Percentiles rank a stretch among this genome's conserved stretches.
These are phyloP conservation scores for Panulirus ornatus DNA, from an alignment of 1,140 invertebrate species.

Conservation along the genomic window DNA sequence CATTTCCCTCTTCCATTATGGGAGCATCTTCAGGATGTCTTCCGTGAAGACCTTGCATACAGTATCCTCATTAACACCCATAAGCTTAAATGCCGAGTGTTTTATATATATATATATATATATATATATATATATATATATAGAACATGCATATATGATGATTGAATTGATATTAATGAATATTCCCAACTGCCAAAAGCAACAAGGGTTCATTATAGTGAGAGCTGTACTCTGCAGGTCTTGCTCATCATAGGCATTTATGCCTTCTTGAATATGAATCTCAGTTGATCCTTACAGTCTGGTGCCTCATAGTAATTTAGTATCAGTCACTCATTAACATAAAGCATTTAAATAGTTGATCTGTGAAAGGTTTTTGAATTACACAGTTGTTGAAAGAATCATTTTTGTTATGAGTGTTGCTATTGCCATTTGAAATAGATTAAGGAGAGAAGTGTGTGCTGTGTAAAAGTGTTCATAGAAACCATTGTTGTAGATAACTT, in stretches of 20 bases:
- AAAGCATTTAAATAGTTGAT: constrained; percentile 53
- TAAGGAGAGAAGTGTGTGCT: constrained; percentile 2
- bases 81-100: neutral
- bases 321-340: constrained; percentile 44
- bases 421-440: constrained; percentile 55
- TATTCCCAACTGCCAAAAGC: neutral
- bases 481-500: constrained; percentile 50
- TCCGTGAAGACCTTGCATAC: too few relatives aligned
- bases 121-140: constrained; percentile 8
- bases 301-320: constrained; percentile 53
- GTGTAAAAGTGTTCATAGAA: constrained; percentile 47
- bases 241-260: neutral
- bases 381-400: constrained; percentile 40
- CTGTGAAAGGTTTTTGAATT: constrained; percentile 19
- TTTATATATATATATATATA: constrained; percentile 23
- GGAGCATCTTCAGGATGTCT: too few relatives aligned
- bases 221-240: constrained; percentile 15
- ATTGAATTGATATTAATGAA: neutral
- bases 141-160: constrained; percentile 16
- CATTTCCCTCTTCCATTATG: too few relatives aligned
- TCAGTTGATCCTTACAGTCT: constrained; percentile 51
- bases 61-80: constrained; percentile 2
- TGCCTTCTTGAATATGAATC: constrained; percentile 43
- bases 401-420: constrained; percentile 59
- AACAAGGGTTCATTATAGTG: neutral